phyloP scores from a whole-genome alignment of 53 echinoderm and acorn worm genomes.

The Holothuria leucospilota region DNA sequence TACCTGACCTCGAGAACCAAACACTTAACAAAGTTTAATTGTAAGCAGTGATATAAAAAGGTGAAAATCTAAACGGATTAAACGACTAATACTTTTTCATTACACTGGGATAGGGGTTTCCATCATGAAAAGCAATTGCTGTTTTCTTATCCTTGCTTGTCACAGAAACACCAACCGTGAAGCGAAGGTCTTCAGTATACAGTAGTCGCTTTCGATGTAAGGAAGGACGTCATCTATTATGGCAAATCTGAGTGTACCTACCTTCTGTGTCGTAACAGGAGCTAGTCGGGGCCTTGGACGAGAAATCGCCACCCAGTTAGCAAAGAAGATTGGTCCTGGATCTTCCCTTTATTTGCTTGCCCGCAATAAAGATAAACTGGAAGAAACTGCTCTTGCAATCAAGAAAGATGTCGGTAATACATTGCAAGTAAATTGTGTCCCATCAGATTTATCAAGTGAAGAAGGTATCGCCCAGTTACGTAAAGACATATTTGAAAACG shows the following conservation, averaged over 20 bases:
- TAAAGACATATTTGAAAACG: slow-evolving; percentile 39
- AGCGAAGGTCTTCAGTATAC: too few species aligned
- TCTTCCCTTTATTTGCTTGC: slow-evolving; percentile 63
- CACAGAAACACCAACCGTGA: too few species aligned
- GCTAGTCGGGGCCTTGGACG: slow-evolving; percentile 78
- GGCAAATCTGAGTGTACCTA: slow-evolving; percentile 30
- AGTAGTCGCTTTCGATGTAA: too few species aligned
- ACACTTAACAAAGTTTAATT: too few species aligned
- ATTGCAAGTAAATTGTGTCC: slow-evolving; percentile 48
- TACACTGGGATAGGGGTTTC: too few species aligned
- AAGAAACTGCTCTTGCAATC: slow-evolving; percentile 65
- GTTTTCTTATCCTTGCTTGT: too few species aligned
- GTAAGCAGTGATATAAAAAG: too few species aligned
- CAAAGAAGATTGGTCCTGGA: slow-evolving; percentile 53
- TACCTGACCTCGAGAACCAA: too few species aligned
- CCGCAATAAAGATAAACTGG: slow-evolving; percentile 43
- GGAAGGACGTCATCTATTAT: neutral
- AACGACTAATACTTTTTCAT: too few species aligned
- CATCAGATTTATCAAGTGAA: slow-evolving; percentile 61
- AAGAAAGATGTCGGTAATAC: slow-evolving; percentile 15
- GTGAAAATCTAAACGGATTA: too few species aligned
- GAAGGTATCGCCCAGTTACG: neutral
- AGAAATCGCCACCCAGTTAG: slow-evolving; percentile 67
- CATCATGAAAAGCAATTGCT: too few species aligned
- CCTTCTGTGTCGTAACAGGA: slow-evolving; percentile 78